These are phyloP conservation scores for Centruroides vittatus DNA, from an alignment of 1,140 invertebrate species.

Conservation along the genomic window DNA sequence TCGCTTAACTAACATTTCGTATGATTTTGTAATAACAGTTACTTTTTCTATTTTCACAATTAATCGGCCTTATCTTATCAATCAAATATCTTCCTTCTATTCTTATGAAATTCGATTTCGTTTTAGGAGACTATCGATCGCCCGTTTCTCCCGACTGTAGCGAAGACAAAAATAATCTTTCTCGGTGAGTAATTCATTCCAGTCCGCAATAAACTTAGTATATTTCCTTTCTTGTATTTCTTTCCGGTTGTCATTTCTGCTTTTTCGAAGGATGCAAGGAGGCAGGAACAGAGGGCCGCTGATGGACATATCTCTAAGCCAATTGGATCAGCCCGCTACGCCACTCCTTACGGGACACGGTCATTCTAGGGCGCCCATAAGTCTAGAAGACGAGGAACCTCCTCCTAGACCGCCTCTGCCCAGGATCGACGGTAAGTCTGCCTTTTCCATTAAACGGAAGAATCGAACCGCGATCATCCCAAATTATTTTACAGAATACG, in stretches of 20 bases:
- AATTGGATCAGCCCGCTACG: constrained; percentile 38
- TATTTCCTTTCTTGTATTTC: not conserved
- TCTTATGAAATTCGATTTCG: not conserved
- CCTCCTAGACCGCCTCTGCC: constrained; percentile 73
- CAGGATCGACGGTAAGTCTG: constrained; percentile 49
- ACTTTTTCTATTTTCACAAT: too few relatives aligned
- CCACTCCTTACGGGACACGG: constrained; percentile 22
- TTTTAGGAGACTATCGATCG: constrained; percentile 11
- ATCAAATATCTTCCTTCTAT: too few relatives aligned
- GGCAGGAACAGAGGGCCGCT: constrained; percentile 49
- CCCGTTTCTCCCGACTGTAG: constrained; percentile 10
- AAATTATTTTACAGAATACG: constrained; percentile 48
- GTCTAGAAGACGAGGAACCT: constrained; percentile 36
- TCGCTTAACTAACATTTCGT: too few relatives aligned
- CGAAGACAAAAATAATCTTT: constrained; percentile 23
- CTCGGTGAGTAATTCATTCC: constrained; percentile 11
- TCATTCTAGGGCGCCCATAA: constrained; percentile 20
- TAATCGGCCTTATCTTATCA: too few relatives aligned
- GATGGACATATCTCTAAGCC: constrained; percentile 45
- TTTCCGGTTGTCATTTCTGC: not conserved
- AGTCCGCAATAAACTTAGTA: not conserved
- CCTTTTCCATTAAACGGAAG: not conserved
- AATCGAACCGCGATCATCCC: not conserved
- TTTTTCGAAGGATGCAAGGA: constrained; percentile 4
- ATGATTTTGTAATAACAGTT: too few relatives aligned